A percentile compares a stretch with the other conserved stretches of the same genome.
phyloP scores from a whole-genome alignment of 2,797 vertebrate species.

The Apodemus agrarius region DNA sequence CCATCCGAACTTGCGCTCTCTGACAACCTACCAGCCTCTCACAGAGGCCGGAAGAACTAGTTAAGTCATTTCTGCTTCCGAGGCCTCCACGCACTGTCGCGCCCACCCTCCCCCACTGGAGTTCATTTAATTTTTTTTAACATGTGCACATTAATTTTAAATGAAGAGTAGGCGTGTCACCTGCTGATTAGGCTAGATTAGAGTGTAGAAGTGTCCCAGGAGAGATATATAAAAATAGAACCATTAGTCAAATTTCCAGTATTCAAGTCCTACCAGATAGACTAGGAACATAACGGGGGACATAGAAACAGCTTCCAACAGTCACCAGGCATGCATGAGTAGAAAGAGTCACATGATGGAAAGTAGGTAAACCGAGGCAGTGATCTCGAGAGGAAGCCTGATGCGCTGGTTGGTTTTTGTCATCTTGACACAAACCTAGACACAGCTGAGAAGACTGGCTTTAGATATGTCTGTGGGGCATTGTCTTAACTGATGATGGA shows the following conservation, averaged over 20 bases:
- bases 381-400: neutral
- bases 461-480: no score
- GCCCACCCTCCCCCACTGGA: no score
- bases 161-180: neutral
- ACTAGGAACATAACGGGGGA: neutral
- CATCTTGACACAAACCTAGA: neutral
- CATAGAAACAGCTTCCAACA: neutral
- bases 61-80: no score
- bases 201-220: conserved; percentile 28
- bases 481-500: neutral
- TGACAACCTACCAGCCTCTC: no score
- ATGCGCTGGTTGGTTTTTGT: neutral
- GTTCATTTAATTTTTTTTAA: no score
- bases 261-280: neutral
- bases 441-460: neutral
- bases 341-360: neutral
- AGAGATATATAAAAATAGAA: conserved; percentile 55
- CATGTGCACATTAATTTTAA: neutral
- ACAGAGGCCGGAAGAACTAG: no score
- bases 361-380: neutral
- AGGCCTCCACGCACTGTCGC: no score
- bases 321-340: neutral
- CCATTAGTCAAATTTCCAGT: conserved; percentile 44
- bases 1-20: no score
- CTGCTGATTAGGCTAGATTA: neutral